phyloP scores from a whole-genome alignment of 2,888 invertebrate genomes.

The Bursaphelenchus okinawaensis region DNA sequence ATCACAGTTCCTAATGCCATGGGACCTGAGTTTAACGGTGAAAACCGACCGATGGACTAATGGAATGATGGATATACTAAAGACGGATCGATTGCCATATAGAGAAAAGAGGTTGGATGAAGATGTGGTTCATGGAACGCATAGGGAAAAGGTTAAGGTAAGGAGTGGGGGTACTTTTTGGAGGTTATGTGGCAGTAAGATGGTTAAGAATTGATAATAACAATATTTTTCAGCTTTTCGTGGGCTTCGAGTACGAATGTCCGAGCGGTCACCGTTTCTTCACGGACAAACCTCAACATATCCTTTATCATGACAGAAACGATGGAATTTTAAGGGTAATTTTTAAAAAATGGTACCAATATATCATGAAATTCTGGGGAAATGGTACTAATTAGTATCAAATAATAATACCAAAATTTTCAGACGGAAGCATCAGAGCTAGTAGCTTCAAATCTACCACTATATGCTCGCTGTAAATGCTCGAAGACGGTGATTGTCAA shows the following conservation, averaged over 20 bases:
- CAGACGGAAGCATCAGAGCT: conserved; percentile 69
- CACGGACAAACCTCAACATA: conserved; percentile 60
- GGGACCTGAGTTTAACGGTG: conserved; percentile 69
- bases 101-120: conserved; percentile 1
- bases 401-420: background rate
- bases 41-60: conserved; percentile 48
- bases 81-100: conserved; percentile 1
- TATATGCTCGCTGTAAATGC: conserved; percentile 80
- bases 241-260: conserved; percentile 95
- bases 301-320: conserved; percentile 21
- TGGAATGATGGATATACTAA: conserved; percentile 24
- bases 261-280: conserved; percentile 92
- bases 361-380: too few relatives aligned
- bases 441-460: conserved; percentile 80
- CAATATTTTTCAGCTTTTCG: conserved; percentile 72
- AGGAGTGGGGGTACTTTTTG: background rate
- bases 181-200: background rate
- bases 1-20: conserved; percentile 83
- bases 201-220: background rate
- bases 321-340: conserved; percentile 20
- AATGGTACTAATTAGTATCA: background rate
- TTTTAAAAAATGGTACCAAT: too few relatives aligned
- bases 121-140: conserved; percentile 14
- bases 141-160: conserved; percentile 32
- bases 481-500: conserved; percentile 60